Base-by-base conservation (phyloP, 2,888 invertebrate species). In the Zele albiditarsus region DNA sequence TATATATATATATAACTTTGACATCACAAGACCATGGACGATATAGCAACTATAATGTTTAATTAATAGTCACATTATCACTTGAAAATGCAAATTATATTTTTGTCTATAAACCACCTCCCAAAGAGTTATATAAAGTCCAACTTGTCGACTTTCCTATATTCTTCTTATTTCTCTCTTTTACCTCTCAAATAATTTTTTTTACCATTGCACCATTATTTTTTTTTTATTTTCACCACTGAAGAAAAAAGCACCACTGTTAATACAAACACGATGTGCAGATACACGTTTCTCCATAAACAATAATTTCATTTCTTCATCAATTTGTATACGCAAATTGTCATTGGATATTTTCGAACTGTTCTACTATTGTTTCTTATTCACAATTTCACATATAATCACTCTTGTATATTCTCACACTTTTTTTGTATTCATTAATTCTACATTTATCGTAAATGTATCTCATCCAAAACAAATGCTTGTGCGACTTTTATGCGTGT, bases 181-280 rank as follows among this genome's bases (percentile, higher is more conserved):
- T n/a, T 46, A 42, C 42, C 20, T 46, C n/a, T 27, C 20, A 3
- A 27, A 67, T 67, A 20, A 25, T 25, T 20, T 62, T 62, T 60
- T 12, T 25, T 46, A 71, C 31, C 71, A 71, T 71, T 71, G 71
- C 71, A 71, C 62, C 60, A 28, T 60, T 71, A 33, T 62, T n/a
- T 69, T 46, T 53, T 20, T 53, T 23, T 8, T 10, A 53, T 53
- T 53, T 53, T 38, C 69, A 71, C 76, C 72, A 75, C 74, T 80
- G 78, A 74, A 80, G 80, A 79, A 20, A 53, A 83, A 85, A 85
- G 85, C 85, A 85, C 85, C 85, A 83, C 84, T 80, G 5, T 79
- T 84, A 83, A 82, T 77, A 82, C 83, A 84, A 83, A 84, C 81
- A 78, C 74, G n/a, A 68, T 49, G 23, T 68, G 0, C 2, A 53